Conservation (phyloP, 2,797 vertebrate genomes). For the Basileuterus tristriatus region DNA sequence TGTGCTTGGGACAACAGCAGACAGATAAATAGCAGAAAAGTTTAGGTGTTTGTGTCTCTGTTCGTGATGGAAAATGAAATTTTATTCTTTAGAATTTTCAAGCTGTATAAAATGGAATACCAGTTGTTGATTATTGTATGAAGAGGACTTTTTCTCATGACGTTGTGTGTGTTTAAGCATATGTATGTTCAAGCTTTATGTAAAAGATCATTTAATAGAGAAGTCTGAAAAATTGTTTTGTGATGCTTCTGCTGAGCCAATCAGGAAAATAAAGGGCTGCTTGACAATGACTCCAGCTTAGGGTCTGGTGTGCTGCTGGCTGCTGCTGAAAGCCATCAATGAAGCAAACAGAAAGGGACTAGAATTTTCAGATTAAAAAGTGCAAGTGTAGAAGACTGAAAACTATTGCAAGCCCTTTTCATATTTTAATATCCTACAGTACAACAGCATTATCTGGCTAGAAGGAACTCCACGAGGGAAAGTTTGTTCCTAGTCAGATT, state of each 20-base stretch:
- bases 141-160: neutral
- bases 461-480: neutral
- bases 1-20: neutral
- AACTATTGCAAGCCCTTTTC: neutral
- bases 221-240: neutral
- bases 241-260: constrained; percentile 42
- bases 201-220: neutral
- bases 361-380: neutral
- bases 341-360: neutral
- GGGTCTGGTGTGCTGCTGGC: neutral
- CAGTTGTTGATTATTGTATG: neutral
- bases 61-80: neutral
- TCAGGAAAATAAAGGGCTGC: constrained; percentile 17
- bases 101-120: neutral
- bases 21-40: neutral
- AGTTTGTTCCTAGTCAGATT: neutral
- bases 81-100: neutral
- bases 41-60: neutral
- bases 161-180: neutral
- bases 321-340: neutral
- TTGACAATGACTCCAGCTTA: neutral
- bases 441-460: neutral
- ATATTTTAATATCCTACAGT: neutral
- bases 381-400: neutral
- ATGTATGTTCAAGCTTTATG: neutral